These are phyloP conservation scores for Onychomys arenicola DNA, from an alignment of 2,797 vertebrate species.

Conservation along the genomic window DNA sequence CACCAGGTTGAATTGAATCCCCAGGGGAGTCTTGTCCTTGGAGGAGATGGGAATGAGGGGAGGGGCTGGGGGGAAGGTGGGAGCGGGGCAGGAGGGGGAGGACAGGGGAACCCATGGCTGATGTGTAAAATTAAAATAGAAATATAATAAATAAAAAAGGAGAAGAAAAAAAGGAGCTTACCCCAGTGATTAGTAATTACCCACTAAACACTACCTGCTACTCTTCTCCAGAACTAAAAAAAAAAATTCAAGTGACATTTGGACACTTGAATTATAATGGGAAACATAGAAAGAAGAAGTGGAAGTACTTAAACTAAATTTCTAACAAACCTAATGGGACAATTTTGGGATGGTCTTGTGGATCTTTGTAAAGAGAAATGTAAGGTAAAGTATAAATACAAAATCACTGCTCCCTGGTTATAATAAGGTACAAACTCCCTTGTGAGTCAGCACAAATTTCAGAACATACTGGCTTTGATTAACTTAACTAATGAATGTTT, in stretches of 20 bases:
- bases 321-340: background rate
- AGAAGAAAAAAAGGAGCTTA: background rate
- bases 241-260: background rate
- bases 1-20: too few species aligned
- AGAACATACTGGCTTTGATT: background rate
- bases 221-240: background rate
- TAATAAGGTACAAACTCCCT: background rate
- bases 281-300: constrained; percentile 44
- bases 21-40: too few species aligned
- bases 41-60: too few species aligned
- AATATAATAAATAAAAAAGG: too few species aligned
- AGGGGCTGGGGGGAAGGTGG: too few species aligned
- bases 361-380: background rate
- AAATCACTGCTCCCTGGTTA: background rate
- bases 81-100: too few species aligned
- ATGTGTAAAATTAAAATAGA: too few species aligned
- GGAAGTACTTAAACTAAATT: background rate
- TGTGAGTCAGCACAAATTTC: background rate
- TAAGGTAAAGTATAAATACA: constrained; percentile 9
- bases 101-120: too few species aligned
- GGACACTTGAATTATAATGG: constrained; percentile 2
- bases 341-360: background rate
- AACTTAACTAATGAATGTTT: background rate
- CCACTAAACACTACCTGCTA: background rate
- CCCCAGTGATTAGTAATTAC: background rate